Base-by-base conservation (phyloP, 2,888 invertebrate species). In the Onchidella celtica region DNA sequence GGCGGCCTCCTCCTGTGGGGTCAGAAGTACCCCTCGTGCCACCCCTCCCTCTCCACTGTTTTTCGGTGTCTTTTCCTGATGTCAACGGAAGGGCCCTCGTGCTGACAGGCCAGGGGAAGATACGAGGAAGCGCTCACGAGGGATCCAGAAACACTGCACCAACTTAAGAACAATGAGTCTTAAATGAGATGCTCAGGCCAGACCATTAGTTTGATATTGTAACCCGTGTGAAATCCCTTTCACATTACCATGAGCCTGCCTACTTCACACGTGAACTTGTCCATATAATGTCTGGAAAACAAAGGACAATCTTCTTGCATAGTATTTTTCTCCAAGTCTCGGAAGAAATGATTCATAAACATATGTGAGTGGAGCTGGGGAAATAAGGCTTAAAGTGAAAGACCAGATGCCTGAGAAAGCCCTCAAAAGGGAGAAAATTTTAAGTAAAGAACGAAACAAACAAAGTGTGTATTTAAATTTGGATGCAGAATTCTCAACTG, bases 51-150 rank as follows among this genome's bases (percentile, higher is more conserved):
- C 63, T 59, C 29, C 29, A 38, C 40, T 77, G 77, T 77, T 77
- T 77, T n/a, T 77, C 65, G 66, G 47, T 17, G 57, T 55, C 68
- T 66, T 32, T 68, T 66, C 55, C 77, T 77, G 77, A 57, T 77
- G 77, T 66, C 77, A 77, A 14, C 0, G 34, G 24, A 34, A 77
- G 77, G 55, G 77, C 77, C 27, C 77, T 77, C 57, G 29, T 40
- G 65, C 21, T 77, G 77, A 77, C 77, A 47, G 27, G 32, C 68
- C 14, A n/a, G 68, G 68, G 29, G 40, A 57, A 68, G 77, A 34
- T 34, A 34, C 32, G 32, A 66, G 77, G 66, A 66, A 77, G n/a
- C 34, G 55, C 68, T 34, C 6, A 9, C 34, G 32, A 36, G 47
- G 32, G 77, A 77, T 66, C 55, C 32, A 36, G 24, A 55, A 63